Base-by-base conservation (phyloP, 2,888 invertebrate species). In the Lochmaea crataegi region DNA sequence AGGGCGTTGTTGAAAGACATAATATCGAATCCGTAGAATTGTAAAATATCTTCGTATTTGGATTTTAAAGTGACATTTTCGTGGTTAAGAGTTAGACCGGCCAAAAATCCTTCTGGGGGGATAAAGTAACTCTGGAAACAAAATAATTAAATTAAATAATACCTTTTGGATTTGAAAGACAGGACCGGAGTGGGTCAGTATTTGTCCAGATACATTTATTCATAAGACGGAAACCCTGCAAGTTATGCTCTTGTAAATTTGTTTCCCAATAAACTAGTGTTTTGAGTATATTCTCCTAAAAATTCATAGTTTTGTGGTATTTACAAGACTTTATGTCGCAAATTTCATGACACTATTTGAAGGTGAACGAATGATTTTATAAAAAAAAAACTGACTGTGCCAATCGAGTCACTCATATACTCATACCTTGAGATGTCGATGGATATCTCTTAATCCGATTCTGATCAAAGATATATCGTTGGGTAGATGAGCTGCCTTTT, bases 11-110 rank as follows among this genome's bases (percentile, higher is more conserved):
- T 87, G 73, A 87, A 86, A 2, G 85, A 83, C 45, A 91, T 90
- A 71, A 94, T 88, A 85, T 95, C 94, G 81, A 94, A 96, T 1
- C 95, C 95, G 81, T 95, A 95, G 85, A 94, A 95, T 77, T 90
- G 89, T 48, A 96, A 84, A 65, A 94, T 89, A 51, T 91, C 90
- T 85, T 93, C 92, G 83, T 94, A 95, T 76, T 91, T 91, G n/a
- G 91, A 89, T 51, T 91, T 91, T 63, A 96, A 90, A 6, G 91
- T 92, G 0, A 94, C 92, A 83, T 94, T 94, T 81, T 93, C 93
- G 76, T 92, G 92, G 85, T 93, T 95, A 56, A 96, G 87, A 10
- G 94, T 94, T 73, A 95, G 86, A 0, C 95, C 95, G 14, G 94
- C 94, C 2, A 95, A 88, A 77, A 95, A 95, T 53, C 95, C 95